Conservation (phyloP, 2,888 invertebrate species). For the Glaucopsyche alexis region DNA sequence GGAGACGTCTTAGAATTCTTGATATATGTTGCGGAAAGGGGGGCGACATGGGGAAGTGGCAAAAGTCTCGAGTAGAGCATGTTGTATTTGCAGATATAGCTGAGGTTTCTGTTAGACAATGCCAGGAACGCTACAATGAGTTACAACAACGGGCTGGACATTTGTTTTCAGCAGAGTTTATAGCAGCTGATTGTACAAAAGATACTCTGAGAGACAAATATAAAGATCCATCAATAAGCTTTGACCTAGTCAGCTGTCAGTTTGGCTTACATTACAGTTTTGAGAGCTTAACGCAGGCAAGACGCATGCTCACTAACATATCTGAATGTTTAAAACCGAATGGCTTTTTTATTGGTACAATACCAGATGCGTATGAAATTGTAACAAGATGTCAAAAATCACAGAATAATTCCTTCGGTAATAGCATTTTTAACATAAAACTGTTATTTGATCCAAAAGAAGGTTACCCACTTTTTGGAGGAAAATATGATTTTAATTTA, state of each 20-base stretch:
- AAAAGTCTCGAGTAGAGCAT: slow-evolving; percentile 88
- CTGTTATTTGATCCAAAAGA: slow-evolving; percentile 83
- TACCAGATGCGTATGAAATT: slow-evolving; percentile 96
- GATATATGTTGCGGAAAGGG: slow-evolving; percentile 99
- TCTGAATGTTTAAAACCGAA: slow-evolving; percentile 93
- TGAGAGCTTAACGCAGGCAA: slow-evolving; percentile 92
- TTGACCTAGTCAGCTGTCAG: slow-evolving; percentile 97
- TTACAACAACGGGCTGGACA: slow-evolving; percentile 72
- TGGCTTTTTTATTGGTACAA: slow-evolving; percentile 98
- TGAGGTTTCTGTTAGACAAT: slow-evolving; percentile 93
- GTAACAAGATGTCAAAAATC: slow-evolving; percentile 85
- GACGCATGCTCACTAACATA: slow-evolving; percentile 95
- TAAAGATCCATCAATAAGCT: slow-evolving; percentile 86
- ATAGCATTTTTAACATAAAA: slow-evolving; percentile 87
- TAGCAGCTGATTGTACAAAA: slow-evolving; percentile 95
- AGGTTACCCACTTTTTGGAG: slow-evolving; percentile 93
- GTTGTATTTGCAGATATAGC: slow-evolving; percentile 97
- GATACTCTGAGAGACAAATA: slow-evolving; percentile 87
- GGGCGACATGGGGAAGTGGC: slow-evolving; percentile 98
- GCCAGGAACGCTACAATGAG: slow-evolving; percentile 89
- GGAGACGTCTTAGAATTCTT: slow-evolving; percentile 85
- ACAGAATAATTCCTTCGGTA: slow-evolving; percentile 84
- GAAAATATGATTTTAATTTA: slow-evolving; percentile 96
- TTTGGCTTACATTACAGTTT: slow-evolving; percentile 99
- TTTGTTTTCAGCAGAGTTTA: slow-evolving; percentile 92